Percentiles rank a stretch among this genome's conserved stretches.
Evolutionary conservation across 2,113 vertebrate genomes (phyloP).

Genomic region (Petaurus breviceps): DNA sequence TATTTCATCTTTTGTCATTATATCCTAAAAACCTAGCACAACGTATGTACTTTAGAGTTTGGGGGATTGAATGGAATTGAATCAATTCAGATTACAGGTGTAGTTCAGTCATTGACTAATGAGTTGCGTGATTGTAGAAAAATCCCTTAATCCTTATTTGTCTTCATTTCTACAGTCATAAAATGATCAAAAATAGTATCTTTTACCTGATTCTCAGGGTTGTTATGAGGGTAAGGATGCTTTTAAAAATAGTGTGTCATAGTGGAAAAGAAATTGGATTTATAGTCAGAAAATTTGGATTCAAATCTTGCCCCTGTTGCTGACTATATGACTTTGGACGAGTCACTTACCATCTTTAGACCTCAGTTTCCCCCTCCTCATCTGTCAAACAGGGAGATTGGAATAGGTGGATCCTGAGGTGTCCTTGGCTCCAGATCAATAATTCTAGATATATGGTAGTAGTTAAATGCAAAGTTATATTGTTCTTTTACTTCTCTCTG

Average conservation of each 20-base stretch:
- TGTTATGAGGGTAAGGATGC: neutral
- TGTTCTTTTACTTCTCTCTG: neutral
- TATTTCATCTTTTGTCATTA: neutral
- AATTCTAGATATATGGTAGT: neutral
- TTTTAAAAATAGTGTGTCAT: neutral
- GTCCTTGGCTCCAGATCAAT: neutral
- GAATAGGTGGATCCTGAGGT: neutral
- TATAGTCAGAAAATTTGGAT: neutral
- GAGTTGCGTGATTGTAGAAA: neutral
- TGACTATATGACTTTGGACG: no score
- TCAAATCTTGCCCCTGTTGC: neutral
- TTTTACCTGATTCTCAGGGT: neutral
- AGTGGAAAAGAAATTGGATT: neutral
- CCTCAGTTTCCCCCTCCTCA: neutral
- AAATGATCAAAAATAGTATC: neutral
- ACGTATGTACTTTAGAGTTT: neutral
- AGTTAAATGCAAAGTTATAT: neutral
- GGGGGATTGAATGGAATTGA: neutral
- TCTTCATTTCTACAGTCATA: neutral
- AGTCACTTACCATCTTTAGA: neutral
- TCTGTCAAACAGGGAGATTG: neutral
- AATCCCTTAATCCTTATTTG: neutral
- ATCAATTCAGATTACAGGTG: neutral
- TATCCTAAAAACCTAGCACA: neutral
- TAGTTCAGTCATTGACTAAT: neutral